Evolutionary conservation across 2,113 vertebrate genomes (phyloP).

Genomic region (Scophthalmus maximus): DNA sequence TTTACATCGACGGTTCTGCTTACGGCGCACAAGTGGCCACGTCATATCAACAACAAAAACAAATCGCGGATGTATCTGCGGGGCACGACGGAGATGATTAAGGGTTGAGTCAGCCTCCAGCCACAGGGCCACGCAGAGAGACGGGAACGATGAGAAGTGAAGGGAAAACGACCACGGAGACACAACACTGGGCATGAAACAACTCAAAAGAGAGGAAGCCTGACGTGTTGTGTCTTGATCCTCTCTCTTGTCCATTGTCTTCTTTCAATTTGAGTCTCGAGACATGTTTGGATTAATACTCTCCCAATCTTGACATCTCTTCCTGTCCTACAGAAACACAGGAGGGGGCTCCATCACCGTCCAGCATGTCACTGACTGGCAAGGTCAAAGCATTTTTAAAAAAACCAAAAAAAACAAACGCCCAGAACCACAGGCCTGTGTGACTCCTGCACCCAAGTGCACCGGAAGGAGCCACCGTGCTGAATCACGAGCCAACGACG

Average conservation of each 20-base stretch:
- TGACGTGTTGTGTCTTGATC: no score
- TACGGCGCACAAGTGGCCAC: neutral
- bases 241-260: no score
- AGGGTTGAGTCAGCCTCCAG: conserved; percentile 38
- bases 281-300: no score
- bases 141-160: no score
- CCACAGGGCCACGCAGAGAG: no score
- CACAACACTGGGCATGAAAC: no score
- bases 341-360: conserved; percentile 37
- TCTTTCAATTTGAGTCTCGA: neutral
- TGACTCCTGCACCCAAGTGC: conserved; percentile 52
- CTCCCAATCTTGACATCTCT: no score
- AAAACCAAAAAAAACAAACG: neutral
- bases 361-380: conserved; percentile 38
- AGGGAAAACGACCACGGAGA: neutral
- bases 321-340: conserved; percentile 29
- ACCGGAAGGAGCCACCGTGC: conserved; percentile 33
- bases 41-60: no score
- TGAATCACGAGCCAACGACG: conserved; percentile 53
- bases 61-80: no score
- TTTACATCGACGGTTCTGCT: conserved; percentile 6
- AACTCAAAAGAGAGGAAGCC: no score
- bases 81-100: conserved; percentile 18
- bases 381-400: conserved; percentile 53
- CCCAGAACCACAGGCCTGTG: conserved; percentile 24